These are phyloP conservation scores for Poeciliopsis prolifica DNA, from an alignment of 2,113 vertebrate genomes.

Conservation along the genomic window DNA sequence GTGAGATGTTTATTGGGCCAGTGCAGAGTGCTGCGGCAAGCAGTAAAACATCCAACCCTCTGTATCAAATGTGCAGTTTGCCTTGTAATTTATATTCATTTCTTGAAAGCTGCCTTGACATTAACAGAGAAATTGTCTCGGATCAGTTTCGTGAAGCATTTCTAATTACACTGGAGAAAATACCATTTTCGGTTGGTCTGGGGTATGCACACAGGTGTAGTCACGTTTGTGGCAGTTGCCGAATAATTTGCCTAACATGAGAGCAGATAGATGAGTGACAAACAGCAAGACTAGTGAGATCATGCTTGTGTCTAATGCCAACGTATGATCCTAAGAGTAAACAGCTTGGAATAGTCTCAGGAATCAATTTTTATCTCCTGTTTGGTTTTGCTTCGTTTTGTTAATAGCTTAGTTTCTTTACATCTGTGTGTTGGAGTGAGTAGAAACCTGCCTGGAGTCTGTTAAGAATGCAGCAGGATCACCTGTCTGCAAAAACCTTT, in stretches of 20 bases:
- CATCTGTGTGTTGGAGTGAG: background rate
- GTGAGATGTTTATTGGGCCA: constrained; percentile 24
- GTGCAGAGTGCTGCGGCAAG: constrained; percentile 10
- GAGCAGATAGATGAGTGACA: constrained; percentile 16
- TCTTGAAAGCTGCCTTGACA: constrained; percentile 32
- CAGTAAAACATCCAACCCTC: constrained; percentile 1
- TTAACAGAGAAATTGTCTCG: constrained; percentile 34
- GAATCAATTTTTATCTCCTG: background rate
- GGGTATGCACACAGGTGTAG: constrained; percentile 31
- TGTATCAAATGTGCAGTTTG: constrained; percentile 16
- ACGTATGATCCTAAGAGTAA: background rate
- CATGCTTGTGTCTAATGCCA: constrained; percentile 22
- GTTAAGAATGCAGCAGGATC: constrained; percentile 20
- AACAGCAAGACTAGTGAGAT: constrained; percentile 12
- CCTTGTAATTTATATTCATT: constrained; percentile 30
- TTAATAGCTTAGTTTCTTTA: no score
- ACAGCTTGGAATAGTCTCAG: background rate
- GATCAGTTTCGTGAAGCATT: constrained; percentile 29
- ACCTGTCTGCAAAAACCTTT: constrained; percentile 19
- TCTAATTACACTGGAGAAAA: constrained; percentile 48
- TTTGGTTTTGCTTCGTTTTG: no score
- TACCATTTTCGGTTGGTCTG: constrained; percentile 21
- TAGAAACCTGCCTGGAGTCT: constrained; percentile 19
- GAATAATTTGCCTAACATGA: constrained; percentile 52
- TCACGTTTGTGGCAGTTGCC: constrained; percentile 30